Conservation (phyloP, 2,113 vertebrate species). For the Ciconia maguari region DNA sequence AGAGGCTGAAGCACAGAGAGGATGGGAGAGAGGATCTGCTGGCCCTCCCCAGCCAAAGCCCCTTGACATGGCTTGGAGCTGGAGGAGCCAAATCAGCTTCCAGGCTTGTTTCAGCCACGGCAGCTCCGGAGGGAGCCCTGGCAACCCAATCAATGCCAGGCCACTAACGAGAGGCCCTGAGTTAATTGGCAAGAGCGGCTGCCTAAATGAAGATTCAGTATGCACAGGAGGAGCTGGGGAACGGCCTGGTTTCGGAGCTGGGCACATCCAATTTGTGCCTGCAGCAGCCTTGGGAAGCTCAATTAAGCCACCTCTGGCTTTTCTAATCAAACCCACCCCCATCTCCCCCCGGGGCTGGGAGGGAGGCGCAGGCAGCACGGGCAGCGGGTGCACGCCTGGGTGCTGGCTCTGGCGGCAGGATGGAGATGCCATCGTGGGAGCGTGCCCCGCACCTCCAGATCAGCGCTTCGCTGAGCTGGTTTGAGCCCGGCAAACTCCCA, state of each 20-base stretch:
- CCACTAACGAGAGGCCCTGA: neutral
- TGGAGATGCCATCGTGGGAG: neutral
- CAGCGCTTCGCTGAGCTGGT: neutral
- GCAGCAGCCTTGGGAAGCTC: constrained; percentile 4
- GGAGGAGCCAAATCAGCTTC: neutral
- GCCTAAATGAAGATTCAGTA: neutral
- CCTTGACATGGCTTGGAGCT: neutral
- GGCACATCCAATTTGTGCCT: neutral
- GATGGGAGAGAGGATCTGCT: too few species aligned
- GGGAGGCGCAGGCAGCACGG: neutral
- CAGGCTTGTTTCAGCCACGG: neutral
- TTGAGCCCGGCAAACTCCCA: neutral
- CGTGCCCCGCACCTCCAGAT: neutral
- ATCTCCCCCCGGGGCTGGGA: fast-evolving
- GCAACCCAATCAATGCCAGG: neutral
- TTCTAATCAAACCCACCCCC: neutral
- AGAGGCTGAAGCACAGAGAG: neutral
- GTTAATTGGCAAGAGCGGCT: neutral
- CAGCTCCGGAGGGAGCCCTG: neutral
- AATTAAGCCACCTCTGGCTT: neutral
- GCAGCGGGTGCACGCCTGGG: neutral
- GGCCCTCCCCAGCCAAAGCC: neutral
- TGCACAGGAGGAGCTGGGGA: neutral
- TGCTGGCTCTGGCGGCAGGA: fast-evolving
- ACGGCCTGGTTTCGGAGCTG: neutral